Evolutionary conservation across 2,888 invertebrate species (phyloP), one percentile per base, ranked within the genome.

Genomic region (Mycalesis mineus): DNA sequence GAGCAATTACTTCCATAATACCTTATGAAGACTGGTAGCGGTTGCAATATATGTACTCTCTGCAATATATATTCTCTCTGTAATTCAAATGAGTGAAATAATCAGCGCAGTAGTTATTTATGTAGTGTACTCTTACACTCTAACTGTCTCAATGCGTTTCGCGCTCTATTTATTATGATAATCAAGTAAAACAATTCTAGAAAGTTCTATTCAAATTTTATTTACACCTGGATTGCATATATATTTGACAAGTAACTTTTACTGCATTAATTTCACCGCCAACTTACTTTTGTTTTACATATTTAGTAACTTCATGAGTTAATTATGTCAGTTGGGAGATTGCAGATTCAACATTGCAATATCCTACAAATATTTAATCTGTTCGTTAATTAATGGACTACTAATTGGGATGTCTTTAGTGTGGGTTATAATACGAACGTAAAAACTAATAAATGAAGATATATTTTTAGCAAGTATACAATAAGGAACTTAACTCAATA

Each of bases 1-100:
- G 64, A 53, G 71, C 74, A 75, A 75, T 64, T 64, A 61, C 61
- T 55, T 44, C 52, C 39, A 50, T 61, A 58, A 58, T 61, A 40
- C 48, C 55, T 58, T 55, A 58, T 48, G 55, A 51, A 57, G 54
- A 51, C 45, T 55, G 57, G 54, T 54, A 55, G 60, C 13, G 22
- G 11, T 29, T n/a, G 47, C 55, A 44, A 44, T 48, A 50, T 53
- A n/a, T 44, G 58, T 14, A n/a, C 13, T 29, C 11, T 54, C 52
- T n/a, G 47, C 55, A 44, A 44, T 48, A 50, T 53, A n/a, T 44
- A 61, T 14, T 36, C 48, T 28, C 39, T 44, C 33, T 6, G 41
- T 52, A 48, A 55, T 59, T 47, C 40, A 44, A 56, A 56, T 56
- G 28, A 53, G 53, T 41, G 41, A 47, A 47, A 57, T 47, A 48